Conservation (phyloP, 2,888 invertebrate genomes). For the Amphipoea lucens region DNA sequence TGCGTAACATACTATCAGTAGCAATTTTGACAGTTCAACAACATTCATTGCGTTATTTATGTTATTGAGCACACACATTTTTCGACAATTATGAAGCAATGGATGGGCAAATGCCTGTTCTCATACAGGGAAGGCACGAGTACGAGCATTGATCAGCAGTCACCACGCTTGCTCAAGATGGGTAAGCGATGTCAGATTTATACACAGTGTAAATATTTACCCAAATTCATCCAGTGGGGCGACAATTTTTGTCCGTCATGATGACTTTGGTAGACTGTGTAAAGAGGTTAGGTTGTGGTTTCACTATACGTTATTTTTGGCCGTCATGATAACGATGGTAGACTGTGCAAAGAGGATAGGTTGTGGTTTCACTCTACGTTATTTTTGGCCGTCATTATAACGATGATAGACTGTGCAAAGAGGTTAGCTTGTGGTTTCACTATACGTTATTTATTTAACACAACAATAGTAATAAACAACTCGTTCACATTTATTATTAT, state of each 20-base stretch:
- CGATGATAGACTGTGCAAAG: not conserved
- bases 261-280: not conserved
- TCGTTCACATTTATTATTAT: constrained; percentile 1
- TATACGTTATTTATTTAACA: not conserved
- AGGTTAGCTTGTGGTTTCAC: not conserved
- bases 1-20: too few relatives aligned
- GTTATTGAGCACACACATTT: too few relatives aligned
- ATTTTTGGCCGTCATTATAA: too few relatives aligned
- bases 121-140: not conserved
- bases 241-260: not conserved
- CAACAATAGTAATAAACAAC: not conserved
- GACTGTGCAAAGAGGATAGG: not conserved
- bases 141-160: too few relatives aligned
- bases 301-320: not conserved
- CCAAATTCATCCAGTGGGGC: not conserved
- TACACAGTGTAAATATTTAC: not conserved
- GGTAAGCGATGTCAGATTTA: too few relatives aligned
- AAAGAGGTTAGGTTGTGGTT: not conserved
- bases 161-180: too few relatives aligned
- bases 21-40: too few relatives aligned
- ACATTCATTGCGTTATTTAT: too few relatives aligned
- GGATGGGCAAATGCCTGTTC: not conserved
- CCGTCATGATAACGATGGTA: too few relatives aligned
- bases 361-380: not conserved
- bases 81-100: too few relatives aligned